phyloP scores from a whole-genome alignment of 2,797 vertebrate species.

The Threskiornis aethiopicus region DNA sequence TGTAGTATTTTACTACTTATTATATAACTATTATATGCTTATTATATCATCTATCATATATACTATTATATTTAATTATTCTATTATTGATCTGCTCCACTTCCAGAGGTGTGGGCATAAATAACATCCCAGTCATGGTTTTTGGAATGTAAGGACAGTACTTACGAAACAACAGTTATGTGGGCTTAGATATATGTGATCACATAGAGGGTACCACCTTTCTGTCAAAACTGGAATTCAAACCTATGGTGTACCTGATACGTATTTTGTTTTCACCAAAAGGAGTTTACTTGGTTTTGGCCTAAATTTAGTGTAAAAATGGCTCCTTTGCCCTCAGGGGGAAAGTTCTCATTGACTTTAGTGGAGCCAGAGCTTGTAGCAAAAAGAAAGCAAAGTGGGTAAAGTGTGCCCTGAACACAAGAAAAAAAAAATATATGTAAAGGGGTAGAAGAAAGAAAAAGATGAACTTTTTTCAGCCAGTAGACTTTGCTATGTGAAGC shows the following conservation, averaged over 20 bases:
- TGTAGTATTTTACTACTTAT: background rate
- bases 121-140: background rate
- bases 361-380: background rate
- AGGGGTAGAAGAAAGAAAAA: background rate
- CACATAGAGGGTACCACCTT: background rate
- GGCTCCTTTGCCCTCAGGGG: background rate
- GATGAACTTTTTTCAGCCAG: background rate
- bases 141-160: background rate
- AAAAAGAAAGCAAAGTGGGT: background rate
- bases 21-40: background rate
- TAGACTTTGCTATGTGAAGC: background rate
- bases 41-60: background rate
- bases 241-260: background rate
- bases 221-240: background rate
- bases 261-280: background rate
- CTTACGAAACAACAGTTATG: background rate
- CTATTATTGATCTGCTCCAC: background rate
- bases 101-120: background rate
- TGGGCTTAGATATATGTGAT: background rate
- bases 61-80: background rate
- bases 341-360: background rate
- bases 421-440: too few species aligned
- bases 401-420: background rate
- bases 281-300: background rate
- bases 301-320: background rate